Evolutionary conservation across 1,140 invertebrate genomes (phyloP), one percentile per base, ranked within the genome.

Genomic region (Solenopsis fugax): DNA sequence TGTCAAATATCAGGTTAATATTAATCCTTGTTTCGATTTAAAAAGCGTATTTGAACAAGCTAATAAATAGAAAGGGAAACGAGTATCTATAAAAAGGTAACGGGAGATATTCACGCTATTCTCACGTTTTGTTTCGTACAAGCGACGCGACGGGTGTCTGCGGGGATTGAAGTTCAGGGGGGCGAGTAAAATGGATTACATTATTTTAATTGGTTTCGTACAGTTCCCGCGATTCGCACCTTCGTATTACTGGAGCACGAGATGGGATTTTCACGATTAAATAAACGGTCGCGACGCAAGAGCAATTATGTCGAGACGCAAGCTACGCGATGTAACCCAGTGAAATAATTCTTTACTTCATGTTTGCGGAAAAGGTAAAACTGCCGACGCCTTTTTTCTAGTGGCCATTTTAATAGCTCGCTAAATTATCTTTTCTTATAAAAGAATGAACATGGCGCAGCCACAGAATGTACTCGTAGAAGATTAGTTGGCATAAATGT

Each of bases 331-430:
- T 62, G 80, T 60, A 84, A 73, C 45, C 24, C 64, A 21, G 48
- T 67, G 37, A 73, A 73, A 73, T 84, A 91, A 91, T 78, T 91
- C 88, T 84, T 87, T 64, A 87, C 67, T 88, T 86, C 56, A 16
- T 50, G 45, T 71, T 21, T 60, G 56, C 45, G 67, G 67, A 72
- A n/a, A n/a, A 48, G 18, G 45, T 29, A 18, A 73, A 84, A 29
- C 41, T 84, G 69, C 41, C 29, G 12, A 24, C 67, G 10, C 4
- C 9, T 45, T 54, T 84, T 73, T 82, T 78, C 18, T 13, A 58
- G 37, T 29, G 13, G 4, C 7, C 29, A 60, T 73, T 84, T 50
- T 50, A 73, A 73, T 62, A 73, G n/a, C 24, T 18, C 12, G 52
- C 24, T 75, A 75, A 84, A 84, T 73, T 73, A 73, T 4, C 29